Conservation (phyloP, 2,113 vertebrate genomes). For the Eclectus roratus region DNA sequence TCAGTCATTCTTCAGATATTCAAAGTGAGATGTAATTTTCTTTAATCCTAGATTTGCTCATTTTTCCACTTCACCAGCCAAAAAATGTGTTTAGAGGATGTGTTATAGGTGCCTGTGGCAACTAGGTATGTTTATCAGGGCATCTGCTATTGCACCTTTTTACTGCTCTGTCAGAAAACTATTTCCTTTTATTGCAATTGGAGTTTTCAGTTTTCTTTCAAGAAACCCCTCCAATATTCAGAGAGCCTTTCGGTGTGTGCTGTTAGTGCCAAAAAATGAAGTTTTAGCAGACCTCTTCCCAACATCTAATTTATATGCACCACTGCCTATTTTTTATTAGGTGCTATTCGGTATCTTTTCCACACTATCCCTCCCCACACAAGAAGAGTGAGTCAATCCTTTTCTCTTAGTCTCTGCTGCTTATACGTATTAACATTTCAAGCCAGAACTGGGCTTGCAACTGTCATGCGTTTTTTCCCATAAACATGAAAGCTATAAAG, state of each 20-base stretch:
- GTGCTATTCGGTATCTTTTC: conserved; percentile 58
- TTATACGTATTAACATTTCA: background rate
- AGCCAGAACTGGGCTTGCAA: background rate
- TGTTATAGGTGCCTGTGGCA: background rate
- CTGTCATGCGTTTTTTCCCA: accelerated
- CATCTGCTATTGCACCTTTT: conserved; percentile 34
- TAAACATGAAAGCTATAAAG: background rate
- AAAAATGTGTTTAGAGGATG: background rate
- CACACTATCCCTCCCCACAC: conserved; percentile 23
- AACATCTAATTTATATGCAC: conserved; percentile 32
- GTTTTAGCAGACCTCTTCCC: conserved; percentile 19
- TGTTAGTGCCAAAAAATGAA: conserved; percentile 19
- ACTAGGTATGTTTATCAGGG: conserved; percentile 21
- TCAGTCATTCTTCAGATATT: conserved; percentile 11
- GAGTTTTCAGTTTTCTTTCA: conserved; percentile 40
- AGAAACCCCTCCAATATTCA: conserved; percentile 28
- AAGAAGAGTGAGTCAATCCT: conserved; percentile 37
- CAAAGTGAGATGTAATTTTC: background rate
- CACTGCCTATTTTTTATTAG: conserved; percentile 52
- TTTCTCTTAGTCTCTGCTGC: conserved; percentile 2
- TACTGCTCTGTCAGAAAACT: conserved; percentile 50
- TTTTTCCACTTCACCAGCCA: conserved; percentile 41
- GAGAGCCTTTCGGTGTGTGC: background rate
- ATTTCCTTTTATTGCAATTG: conserved; percentile 23
- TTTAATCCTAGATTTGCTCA: conserved; percentile 15